A percentile compares a stretch with the other conserved stretches of the same genome.
These are phyloP conservation scores for Champsocephalus esox DNA, from an alignment of 2,797 vertebrate species.

Conservation along the genomic window DNA sequence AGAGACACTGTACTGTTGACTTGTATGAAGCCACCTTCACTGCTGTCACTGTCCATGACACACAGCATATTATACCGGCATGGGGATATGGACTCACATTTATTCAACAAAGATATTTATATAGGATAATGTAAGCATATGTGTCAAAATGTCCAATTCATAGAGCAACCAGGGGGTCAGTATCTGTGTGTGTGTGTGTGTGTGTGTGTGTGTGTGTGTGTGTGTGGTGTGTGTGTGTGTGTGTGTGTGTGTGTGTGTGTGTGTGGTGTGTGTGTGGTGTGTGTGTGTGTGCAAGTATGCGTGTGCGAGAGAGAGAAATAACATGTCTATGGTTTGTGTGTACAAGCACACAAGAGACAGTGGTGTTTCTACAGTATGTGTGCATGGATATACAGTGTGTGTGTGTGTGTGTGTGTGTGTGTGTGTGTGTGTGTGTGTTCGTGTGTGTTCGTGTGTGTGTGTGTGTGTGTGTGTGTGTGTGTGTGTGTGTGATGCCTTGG, in stretches of 20 bases:
- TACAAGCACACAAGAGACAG: conserved; percentile 41
- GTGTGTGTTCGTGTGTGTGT: conserved; percentile 13
- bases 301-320: conserved; percentile 6
- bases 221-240: background rate
- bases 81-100: background rate
- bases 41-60: conserved; percentile 19
- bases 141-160: conserved; percentile 40
- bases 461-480: background rate
- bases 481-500: conserved; percentile 18
- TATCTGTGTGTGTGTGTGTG: conserved; percentile 36
- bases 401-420: too few species aligned
- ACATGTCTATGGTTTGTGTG: conserved; percentile 44
- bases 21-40: conserved; percentile 11
- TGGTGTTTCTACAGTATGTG: conserved; percentile 40
- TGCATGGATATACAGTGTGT: background rate
- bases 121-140: conserved; percentile 28
- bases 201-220: background rate
- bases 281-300: too few species aligned
- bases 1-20: conserved; percentile 49
- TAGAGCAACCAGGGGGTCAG: conserved; percentile 63
- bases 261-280: background rate
- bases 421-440: background rate
- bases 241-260: too few species aligned
- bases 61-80: conserved; percentile 36
- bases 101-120: conserved; percentile 37